These are phyloP conservation scores for Tribolium castaneum DNA, from an alignment of 1,140 invertebrate genomes.

Conservation along the genomic window DNA sequence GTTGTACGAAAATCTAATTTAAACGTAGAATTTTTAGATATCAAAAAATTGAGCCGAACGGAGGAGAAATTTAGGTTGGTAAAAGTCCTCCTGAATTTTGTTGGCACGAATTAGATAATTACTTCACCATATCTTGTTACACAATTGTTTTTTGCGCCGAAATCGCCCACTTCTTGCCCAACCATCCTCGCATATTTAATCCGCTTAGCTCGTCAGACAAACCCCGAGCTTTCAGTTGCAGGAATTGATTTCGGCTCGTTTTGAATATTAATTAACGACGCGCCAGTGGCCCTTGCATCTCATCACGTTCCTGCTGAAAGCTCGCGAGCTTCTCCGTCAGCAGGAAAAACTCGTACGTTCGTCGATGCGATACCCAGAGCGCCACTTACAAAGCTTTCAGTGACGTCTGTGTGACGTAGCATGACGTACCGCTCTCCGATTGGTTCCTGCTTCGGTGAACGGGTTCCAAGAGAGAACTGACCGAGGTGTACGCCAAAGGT, in stretches of 20 bases:
- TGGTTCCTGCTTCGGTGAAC: conserved; percentile 48
- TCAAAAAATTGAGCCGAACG: neutral
- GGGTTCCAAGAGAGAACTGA: conserved; percentile 58
- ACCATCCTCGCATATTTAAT: neutral
- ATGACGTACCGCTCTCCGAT: conserved; percentile 52
- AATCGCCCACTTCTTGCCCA: neutral
- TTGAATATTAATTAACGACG: neutral
- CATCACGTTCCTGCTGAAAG: conserved; percentile 10
- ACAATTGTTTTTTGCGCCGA: neutral
- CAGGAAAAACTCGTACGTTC: conserved; percentile 1
- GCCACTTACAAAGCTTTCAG: conserved; percentile 46
- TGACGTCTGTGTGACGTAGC: conserved; percentile 45
- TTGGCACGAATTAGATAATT: neutral
- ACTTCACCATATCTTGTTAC: neutral
- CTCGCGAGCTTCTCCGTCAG: neutral
- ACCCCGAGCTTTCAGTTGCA: neutral
- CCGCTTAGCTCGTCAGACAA: neutral
- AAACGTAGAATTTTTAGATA: neutral
- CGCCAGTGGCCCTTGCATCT: neutral
- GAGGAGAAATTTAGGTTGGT: neutral
- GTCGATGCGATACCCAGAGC: neutral
- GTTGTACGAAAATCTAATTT: neutral
- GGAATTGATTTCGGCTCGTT: neutral
- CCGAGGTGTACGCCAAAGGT: conserved; percentile 53
- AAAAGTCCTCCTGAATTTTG: neutral